These are phyloP conservation scores for Margarornis squamiger DNA, from an alignment of 2,797 vertebrate species.

Conservation along the genomic window DNA sequence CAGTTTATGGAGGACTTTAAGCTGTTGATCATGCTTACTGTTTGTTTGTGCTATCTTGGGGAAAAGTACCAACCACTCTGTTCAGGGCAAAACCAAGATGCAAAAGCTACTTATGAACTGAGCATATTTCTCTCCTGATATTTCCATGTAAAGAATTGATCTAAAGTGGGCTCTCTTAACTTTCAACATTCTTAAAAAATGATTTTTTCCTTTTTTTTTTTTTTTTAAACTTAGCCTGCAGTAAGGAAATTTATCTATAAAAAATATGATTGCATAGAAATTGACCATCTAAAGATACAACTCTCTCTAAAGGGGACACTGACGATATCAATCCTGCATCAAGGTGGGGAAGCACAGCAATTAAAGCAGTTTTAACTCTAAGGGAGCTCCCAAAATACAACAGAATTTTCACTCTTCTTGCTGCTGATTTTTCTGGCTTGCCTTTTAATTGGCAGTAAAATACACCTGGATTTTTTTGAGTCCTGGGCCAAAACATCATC, in stretches of 20 bases:
- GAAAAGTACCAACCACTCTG: background rate
- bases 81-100: background rate
- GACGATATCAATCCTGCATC: background rate
- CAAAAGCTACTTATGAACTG: background rate
- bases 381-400: background rate
- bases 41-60: background rate
- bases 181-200: background rate
- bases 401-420: background rate
- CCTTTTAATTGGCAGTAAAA: background rate
- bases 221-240: background rate
- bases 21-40: background rate
- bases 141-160: background rate
- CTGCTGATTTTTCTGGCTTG: background rate
- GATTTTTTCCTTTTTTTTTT: background rate
- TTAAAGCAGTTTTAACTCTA: background rate
- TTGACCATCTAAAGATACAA: background rate
- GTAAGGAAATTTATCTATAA: background rate
- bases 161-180: background rate
- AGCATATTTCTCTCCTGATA: background rate
- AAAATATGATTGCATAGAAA: background rate
- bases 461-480: background rate
- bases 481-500: background rate
- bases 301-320: background rate
- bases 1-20: background rate
- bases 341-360: background rate